Base-by-base conservation (phyloP, 2,888 invertebrate species). In the Eupelmus urozonus region DNA sequence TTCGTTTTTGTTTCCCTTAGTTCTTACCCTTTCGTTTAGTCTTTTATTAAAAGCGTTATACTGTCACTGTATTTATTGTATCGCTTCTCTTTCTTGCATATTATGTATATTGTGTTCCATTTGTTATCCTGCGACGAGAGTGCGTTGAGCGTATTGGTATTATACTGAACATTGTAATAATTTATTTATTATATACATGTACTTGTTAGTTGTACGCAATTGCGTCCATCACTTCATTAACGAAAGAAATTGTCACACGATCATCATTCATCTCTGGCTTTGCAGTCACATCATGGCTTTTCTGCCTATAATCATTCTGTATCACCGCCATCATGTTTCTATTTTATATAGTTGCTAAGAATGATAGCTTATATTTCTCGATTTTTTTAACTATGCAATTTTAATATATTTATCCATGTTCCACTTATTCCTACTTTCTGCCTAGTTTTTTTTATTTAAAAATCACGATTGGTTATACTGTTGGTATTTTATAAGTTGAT, bases 51-150 rank as follows among this genome's bases (percentile, higher is more conserved):
- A 13, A 45, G 18, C 23, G 40, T 70, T 40, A 57, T 57, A 67
- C n/a, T 53, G 45, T 66, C 51, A 20, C 57, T 60, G 51, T 63
- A 25, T 57, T 11, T 57, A 65, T 69, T 60, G 20, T 63, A 57
- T n/a, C 49, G 88, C 88, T 88, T 86, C 87, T 86, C 87, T 86
- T 86, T 86, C 84, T 89, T 86, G 88, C 87, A 87, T 86, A 86
- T 78, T 57, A 23, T 42, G 23, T 53, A 60, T 63, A 63, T 82
- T 76, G 73, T 76, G 29, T 53, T 72, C 57, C 51, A 76, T 65
- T 76, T 49, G 51, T 70, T 67, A 55, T 73, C 4, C 57, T 67
- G 71, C 72, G 70, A 59, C 62, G n/a, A 42, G 23, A 66, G 45
- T 59, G 42, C 27, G 3, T 62, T 55, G 16, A 18, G 40, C 49